Evolutionary conservation across 2,113 vertebrate species (phyloP), one percentile per base, ranked within the genome.

Genomic region (Emydocephalus ijimae): DNA sequence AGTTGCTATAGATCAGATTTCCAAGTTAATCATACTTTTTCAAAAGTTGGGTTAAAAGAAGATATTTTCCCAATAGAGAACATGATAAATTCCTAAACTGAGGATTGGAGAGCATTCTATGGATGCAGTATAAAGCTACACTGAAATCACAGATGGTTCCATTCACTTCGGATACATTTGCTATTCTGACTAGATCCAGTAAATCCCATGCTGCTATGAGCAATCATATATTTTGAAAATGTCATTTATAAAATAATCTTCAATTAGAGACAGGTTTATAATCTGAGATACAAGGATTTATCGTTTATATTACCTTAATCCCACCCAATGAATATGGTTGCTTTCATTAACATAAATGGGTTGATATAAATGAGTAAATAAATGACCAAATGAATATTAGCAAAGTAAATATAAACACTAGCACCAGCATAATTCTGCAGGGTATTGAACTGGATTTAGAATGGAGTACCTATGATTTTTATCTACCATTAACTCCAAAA

Each of bases 171-270:
- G 90, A 54, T 45, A 91, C 54, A 57, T 85, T 90, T 74, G 48
- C 48, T 90, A 34, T 90, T 90, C 61, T 90, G 45, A 48, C 20
- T 34, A 90, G 64, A 90, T 52, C 48, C 61, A 90, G 29, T 34
- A 90, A 90, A 54, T 74, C 61, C 89, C 29, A 48, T 34, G 45
- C 89, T 34, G 48, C 61, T 90, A 4, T 74, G 3, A 74, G 45
- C 89, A 90, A 52, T 34, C 29, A 21, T 54, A 90, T 90, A 43
- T 52, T 92, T 48, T 14, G 87, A 50, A 89, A 24, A 0, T 20
- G 48, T 88, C 50, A 81, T 87, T 88, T 88, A 3, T 69, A 54
- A 90, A 93, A 94, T 48, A 93, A 56, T 34, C 59, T 52, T 87
- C 34, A 64, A 74, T n/a, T 87, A 56, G 50, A 24, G 26, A 29